Evolutionary conservation across 2,797 vertebrate genomes (phyloP).

Genomic region (Amblyopsis hoosieri): DNA sequence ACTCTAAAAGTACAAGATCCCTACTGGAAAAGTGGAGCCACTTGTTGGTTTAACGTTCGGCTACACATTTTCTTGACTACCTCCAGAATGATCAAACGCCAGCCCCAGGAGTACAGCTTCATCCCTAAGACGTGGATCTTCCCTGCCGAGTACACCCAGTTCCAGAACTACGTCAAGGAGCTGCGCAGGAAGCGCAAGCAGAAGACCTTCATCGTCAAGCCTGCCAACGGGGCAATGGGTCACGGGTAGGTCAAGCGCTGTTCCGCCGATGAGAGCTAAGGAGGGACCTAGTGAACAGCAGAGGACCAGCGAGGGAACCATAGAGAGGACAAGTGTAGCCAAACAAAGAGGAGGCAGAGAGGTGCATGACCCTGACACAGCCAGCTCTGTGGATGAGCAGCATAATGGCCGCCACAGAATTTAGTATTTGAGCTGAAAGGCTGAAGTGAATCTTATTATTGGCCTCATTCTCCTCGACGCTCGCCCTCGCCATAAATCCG

Average conservation of each 20-base stretch:
- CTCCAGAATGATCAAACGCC: slow-evolving; percentile 94
- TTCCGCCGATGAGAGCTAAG: neutral
- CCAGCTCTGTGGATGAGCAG: slow-evolving; percentile 48
- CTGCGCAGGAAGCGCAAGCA: slow-evolving; percentile 93
- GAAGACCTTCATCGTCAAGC: slow-evolving; percentile 98
- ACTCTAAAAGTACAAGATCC: neutral
- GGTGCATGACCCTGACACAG: slow-evolving; percentile 53
- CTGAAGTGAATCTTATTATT: slow-evolving; percentile 60
- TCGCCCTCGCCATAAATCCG: slow-evolving; percentile 64
- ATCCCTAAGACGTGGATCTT: slow-evolving; percentile 98
- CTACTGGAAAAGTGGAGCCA: slow-evolving; percentile 1
- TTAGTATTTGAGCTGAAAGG: slow-evolving; percentile 59
- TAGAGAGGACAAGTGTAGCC: slow-evolving; percentile 44
- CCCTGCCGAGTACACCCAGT: slow-evolving; percentile 95
- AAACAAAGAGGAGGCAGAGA: slow-evolving; percentile 44
- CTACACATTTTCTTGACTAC: neutral
- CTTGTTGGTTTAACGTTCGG: neutral
- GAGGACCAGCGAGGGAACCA: slow-evolving; percentile 35
- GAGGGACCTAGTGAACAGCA: slow-evolving; percentile 5
- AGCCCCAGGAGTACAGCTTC: slow-evolving; percentile 96
- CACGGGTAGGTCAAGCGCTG: slow-evolving; percentile 86
- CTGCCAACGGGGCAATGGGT: slow-evolving; percentile 98
- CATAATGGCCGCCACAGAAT: slow-evolving; percentile 43
- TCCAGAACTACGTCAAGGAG: slow-evolving; percentile 97
- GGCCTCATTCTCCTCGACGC: slow-evolving; percentile 65